A percentile compares a stretch with the other conserved stretches of the same genome.
Evolutionary conservation across 2,797 vertebrate species (phyloP).

Genomic region (Atherinosoma microstoma): DNA sequence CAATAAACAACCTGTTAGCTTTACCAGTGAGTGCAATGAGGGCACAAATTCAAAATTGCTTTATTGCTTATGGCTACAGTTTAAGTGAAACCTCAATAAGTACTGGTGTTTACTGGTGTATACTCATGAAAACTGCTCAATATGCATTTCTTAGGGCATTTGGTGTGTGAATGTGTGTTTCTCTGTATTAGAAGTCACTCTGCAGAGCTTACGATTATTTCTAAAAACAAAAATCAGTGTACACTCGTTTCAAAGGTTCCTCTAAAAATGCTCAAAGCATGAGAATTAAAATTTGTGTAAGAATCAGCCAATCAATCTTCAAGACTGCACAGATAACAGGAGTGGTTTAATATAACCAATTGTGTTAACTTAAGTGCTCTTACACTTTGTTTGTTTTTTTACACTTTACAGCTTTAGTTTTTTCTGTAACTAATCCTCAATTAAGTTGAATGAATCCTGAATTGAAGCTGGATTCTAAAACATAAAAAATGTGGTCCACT

Average conservation of each 20-base stretch:
- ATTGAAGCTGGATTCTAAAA: too few species aligned
- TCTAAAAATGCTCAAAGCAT: neutral
- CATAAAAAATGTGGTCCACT: too few species aligned
- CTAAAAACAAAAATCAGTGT: too few species aligned
- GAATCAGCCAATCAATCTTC: neutral
- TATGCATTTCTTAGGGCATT: conserved; percentile 27
- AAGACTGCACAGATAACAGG: too few species aligned
- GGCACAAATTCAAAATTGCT: neutral
- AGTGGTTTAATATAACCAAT: too few species aligned
- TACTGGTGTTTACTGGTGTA: conserved; percentile 45
- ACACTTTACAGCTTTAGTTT: too few species aligned
- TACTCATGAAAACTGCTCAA: conserved; percentile 60
- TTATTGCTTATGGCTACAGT: neutral
- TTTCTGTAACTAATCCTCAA: too few species aligned
- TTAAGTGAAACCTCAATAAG: conserved; percentile 5
- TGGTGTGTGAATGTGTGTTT: neutral
- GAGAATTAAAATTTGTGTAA: neutral
- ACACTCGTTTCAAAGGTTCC: too few species aligned
- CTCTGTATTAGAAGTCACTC: neutral
- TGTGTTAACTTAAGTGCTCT: too few species aligned
- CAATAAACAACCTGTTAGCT: neutral
- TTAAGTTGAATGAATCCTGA: too few species aligned
- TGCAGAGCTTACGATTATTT: neutral
- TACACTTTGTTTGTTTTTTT: too few species aligned
- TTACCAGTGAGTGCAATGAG: neutral